phyloP scores from a whole-genome alignment of 2,888 invertebrate genomes.

The Limnephilus auricula region DNA sequence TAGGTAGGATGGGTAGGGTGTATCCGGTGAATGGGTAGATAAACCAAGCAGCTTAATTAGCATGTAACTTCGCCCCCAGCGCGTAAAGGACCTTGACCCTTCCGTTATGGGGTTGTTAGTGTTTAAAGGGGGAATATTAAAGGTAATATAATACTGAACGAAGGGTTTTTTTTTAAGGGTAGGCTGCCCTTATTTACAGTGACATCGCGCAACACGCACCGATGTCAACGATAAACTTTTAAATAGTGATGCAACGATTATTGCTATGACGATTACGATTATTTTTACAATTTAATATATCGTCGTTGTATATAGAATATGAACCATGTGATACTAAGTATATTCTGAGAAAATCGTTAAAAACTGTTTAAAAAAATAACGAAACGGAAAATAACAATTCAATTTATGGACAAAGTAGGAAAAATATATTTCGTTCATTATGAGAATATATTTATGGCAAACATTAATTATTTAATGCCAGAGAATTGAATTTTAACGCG shows the following conservation, averaged over 20 bases:
- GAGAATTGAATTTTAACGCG: too few species aligned
- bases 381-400: too few species aligned
- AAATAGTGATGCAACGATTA: background rate
- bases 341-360: too few species aligned
- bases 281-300: too few species aligned
- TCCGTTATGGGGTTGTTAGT: background rate
- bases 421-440: too few species aligned
- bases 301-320: too few species aligned
- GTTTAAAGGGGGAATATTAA: background rate
- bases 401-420: too few species aligned
- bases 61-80: background rate
- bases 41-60: background rate
- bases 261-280: background rate
- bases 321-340: too few species aligned
- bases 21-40: background rate
- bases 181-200: background rate
- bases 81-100: background rate
- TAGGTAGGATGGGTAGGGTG: background rate
- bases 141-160: background rate
- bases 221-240: background rate
- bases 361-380: too few species aligned
- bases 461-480: too few species aligned
- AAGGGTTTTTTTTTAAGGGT: background rate
- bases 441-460: too few species aligned
- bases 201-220: background rate